Base-by-base conservation (phyloP, 2,797 vertebrate genomes). In the Rhinella marina region DNA sequence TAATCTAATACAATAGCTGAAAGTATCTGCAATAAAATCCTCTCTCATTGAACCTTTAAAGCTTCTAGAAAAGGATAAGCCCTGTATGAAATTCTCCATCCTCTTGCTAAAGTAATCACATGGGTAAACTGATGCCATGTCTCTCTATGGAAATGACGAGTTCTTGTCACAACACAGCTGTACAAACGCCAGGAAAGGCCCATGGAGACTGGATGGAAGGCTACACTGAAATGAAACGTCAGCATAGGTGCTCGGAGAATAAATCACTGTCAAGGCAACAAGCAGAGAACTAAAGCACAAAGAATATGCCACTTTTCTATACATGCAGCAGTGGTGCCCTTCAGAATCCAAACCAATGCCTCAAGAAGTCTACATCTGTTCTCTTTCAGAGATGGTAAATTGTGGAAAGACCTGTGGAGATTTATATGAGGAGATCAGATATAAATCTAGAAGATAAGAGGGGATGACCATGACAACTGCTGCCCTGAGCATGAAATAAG, bases 111-210 rank as follows among this genome's bases (percentile, higher is more conserved):
- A 75, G 72, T 50, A 81, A 57, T 86, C 78, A 57, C 83, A 76
- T n/a, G 62, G 57, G 82, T 73, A 81, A 75, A 81, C 7, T 48
- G 59, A 76, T 85, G 66, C 48, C 59, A 88, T 19, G 27, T 76
- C 41, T 78, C 64, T 81, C n/a, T 73, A 75, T 86, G 64, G 56
- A 88, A 84, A 81, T 84, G 82, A 82, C 29, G 68, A 82, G 57
- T 62, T 88, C 68, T 81, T 86, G 77, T 86, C 66, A 86, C 16
- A 85, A 81, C 57, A 54, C 25, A 41, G 82, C 59, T 66, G 50
- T 62, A 54, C 68, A 81, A 81, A 85, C 73, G 57, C 62, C 78
- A 70, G 41, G 59, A 41, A 25, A 27, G 41, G 70, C 70, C 83
- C 83, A 66, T 64, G 21, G 87, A 85, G 83, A 86, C 68, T 85